These are phyloP conservation scores for Caenorhabditis auriculariae DNA, from an alignment of 2,888 invertebrate genomes.

Conservation along the genomic window DNA sequence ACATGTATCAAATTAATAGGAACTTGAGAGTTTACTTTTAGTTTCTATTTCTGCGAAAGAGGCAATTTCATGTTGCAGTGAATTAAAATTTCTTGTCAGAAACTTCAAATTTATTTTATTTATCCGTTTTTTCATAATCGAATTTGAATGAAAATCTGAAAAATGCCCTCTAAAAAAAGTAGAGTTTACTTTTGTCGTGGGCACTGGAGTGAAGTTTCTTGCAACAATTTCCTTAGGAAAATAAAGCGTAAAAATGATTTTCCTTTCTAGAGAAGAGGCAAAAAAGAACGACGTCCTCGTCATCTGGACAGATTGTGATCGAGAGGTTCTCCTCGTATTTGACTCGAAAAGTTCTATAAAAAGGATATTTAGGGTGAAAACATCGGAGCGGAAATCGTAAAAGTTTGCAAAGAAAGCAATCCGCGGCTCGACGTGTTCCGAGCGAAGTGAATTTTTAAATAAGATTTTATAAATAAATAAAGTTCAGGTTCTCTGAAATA, in stretches of 20 bases:
- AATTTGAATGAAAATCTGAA: too few species aligned
- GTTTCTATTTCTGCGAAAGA: too few species aligned
- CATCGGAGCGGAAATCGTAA: slow-evolving; percentile 89
- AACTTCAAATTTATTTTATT: too few species aligned
- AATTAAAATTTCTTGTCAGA: too few species aligned
- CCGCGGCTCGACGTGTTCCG: slow-evolving; percentile 47
- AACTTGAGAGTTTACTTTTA: too few species aligned
- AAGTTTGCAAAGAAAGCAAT: slow-evolving; percentile 80
- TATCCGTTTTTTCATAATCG: too few species aligned
- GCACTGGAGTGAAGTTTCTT: too few species aligned
- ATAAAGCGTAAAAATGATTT: too few species aligned
- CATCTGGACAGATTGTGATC: slow-evolving; percentile 99
- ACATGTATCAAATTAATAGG: too few species aligned
- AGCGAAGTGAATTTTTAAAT: slow-evolving; percentile 36
- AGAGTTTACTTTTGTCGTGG: too few species aligned
- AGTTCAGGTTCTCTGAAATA: slow-evolving; percentile 85
- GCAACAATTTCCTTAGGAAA: too few species aligned
- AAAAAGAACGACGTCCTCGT: slow-evolving; percentile 72
- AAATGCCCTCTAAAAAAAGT: not conserved
- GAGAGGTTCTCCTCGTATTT: slow-evolving; percentile 76
- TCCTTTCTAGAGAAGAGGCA: slow-evolving; percentile 65
- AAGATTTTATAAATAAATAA: not conserved
- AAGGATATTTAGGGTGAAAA: slow-evolving; percentile 81
- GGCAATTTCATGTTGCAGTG: too few species aligned
- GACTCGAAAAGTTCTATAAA: not conserved